These are phyloP conservation scores for Drosophila parabipectinata DNA, from an alignment of 1,140 invertebrate genomes.

Conservation along the genomic window DNA sequence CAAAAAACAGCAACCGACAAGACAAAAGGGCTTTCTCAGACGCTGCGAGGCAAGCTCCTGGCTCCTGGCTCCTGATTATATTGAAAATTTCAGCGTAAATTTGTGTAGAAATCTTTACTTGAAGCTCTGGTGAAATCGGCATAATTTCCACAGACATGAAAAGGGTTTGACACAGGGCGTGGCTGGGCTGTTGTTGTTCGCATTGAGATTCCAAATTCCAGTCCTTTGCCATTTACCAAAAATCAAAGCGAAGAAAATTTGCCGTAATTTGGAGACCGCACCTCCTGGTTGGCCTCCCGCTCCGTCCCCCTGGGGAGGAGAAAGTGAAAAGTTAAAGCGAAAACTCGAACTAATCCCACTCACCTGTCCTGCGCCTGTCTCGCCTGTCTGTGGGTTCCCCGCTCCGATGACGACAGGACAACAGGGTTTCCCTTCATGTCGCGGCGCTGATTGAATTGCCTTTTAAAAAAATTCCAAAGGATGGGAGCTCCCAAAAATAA, in stretches of 20 bases:
- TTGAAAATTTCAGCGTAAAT: slow-evolving; percentile 47
- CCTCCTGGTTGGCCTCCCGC: neutral
- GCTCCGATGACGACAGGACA: slow-evolving; percentile 29
- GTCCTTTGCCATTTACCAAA: slow-evolving; percentile 30
- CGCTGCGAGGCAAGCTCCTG: slow-evolving; percentile 7
- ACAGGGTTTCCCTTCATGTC: slow-evolving; percentile 65
- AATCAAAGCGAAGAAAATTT: slow-evolving; percentile 47
- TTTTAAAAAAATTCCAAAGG: slow-evolving; percentile 22
- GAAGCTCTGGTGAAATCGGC: slow-evolving; percentile 12
- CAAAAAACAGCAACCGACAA: slow-evolving; percentile 11
- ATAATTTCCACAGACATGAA: slow-evolving; percentile 69
- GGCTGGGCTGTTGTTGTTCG: slow-evolving; percentile 5
- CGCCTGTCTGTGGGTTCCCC: slow-evolving; percentile 42
- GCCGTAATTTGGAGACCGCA: slow-evolving; percentile 35
- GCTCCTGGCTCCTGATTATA: slow-evolving; percentile 9
- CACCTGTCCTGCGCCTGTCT: slow-evolving; percentile 22
- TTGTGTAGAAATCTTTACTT: slow-evolving; percentile 32
- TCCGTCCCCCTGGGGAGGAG: neutral
- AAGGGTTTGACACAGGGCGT: slow-evolving; percentile 71
- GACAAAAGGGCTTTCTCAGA: slow-evolving; percentile 31
- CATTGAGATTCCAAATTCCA: slow-evolving; percentile 52
- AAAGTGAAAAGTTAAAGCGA: slow-evolving; percentile 50
- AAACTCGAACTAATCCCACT: slow-evolving; percentile 41
- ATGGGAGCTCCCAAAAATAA: slow-evolving; percentile 3
- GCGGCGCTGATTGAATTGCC: slow-evolving; percentile 76